Evolutionary conservation across 2,888 invertebrate genomes (phyloP), one percentile per base, ranked within the genome.

Genomic region (Orthosia incerta): DNA sequence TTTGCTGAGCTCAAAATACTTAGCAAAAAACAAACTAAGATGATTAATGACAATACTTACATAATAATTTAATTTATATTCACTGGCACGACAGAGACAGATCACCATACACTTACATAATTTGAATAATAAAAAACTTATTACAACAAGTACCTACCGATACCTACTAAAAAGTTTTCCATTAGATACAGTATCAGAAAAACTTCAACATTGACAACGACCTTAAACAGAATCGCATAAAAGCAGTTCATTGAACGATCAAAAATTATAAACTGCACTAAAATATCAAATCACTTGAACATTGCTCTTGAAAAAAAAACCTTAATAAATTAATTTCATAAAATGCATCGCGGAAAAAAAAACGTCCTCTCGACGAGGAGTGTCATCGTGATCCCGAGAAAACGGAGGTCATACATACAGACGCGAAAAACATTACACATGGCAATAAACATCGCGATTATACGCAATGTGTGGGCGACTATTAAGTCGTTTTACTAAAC

Each of bases 381-480:
- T 61, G 78, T 75, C 74, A 79, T 18, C 26, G 51, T 23, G 70
- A 61, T 72, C 46, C 23, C 53, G 67, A 71, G 74, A 72, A 71
- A 65, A 51, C 62, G 18, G 57, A 74, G 74, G 73, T 53, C 76
- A 60, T 51, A 64, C 64, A 68, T 59, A 76, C 59, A 61, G 62
- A 48, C 64, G 55, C 48, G n/a, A 72, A 71, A 74, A 61, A 67
- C 45, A 70, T 68, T 68, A 61, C 51, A 70, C 20, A 55, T 48
- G 63, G 63, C 69, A 65, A 68, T 76, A 71, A 76, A 82, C 57
- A 62, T 70, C 18, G 31, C 53, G 60, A 74, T 71, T 53, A 71
- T 73, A 79, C 71, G 64, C 71, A 50, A 20, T 39, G 74, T 71
- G 82, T 84, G 82, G 86, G 82, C 65, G 78, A 48, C n/a, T 55